Conservation (phyloP, 2,888 invertebrate genomes). For the Rhagonycha lutea region DNA sequence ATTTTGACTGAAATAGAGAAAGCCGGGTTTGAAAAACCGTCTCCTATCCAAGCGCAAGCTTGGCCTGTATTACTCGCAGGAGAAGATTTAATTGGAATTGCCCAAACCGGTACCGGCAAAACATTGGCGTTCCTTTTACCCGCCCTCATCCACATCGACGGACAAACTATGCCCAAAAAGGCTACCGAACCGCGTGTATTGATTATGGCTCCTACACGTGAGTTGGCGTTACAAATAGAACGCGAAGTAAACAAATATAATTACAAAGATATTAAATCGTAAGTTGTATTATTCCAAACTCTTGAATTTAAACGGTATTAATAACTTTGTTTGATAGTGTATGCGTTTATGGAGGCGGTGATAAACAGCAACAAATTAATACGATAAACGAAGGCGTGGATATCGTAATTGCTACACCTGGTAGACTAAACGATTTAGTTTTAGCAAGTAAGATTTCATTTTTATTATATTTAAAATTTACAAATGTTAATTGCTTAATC, state of each 20-base stretch:
- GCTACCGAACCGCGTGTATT: conserved; percentile 86
- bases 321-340: conserved; percentile 58
- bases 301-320: neutral
- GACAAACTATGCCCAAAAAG: conserved; percentile 74
- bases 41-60: conserved; percentile 91
- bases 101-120: conserved; percentile 93
- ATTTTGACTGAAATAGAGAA: conserved; percentile 80
- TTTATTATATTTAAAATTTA: neutral
- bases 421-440: conserved; percentile 89
- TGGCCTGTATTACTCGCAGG: conserved; percentile 94
- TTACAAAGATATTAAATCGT: conserved; percentile 86
- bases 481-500: neutral
- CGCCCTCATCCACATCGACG: conserved; percentile 90
- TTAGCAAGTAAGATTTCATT: conserved; percentile 54
- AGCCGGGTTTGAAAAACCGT: conserved; percentile 80
- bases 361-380: conserved; percentile 77
- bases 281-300: conserved; percentile 43
- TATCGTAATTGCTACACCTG: conserved; percentile 94
- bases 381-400: conserved; percentile 80
- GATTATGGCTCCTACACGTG: conserved; percentile 90
- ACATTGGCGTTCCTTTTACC: conserved; percentile 93
- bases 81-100: conserved; percentile 93
- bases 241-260: conserved; percentile 88
- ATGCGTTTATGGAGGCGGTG: conserved; percentile 91
- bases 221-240: conserved; percentile 91